These are phyloP conservation scores for Temnothorax rugatulus DNA, from an alignment of 2,888 invertebrate genomes.

Conservation along the genomic window DNA sequence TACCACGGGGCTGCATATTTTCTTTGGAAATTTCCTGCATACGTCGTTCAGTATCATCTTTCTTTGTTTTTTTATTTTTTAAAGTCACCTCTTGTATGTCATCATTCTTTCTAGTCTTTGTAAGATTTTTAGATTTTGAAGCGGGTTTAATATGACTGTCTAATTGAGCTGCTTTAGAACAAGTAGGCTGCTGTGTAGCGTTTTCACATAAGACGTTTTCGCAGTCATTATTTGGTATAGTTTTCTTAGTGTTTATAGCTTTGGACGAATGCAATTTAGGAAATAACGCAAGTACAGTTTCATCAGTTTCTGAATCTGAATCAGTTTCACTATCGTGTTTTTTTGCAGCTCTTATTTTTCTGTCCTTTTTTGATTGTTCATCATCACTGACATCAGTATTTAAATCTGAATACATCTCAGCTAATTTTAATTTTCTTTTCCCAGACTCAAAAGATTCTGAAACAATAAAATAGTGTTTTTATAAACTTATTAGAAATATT, in stretches of 20 bases:
- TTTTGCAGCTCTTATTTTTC: background rate
- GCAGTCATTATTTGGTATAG: too few species aligned
- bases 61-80: too few species aligned
- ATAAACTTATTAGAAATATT: background rate
- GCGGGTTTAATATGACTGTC: too few species aligned
- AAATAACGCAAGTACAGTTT: background rate
- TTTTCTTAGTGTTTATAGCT: background rate
- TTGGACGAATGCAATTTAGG: background rate
- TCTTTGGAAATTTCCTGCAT: too few species aligned
- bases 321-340: background rate
- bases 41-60: too few species aligned
- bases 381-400: conserved; percentile 11
- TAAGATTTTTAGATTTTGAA: too few species aligned
- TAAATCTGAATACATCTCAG: background rate
- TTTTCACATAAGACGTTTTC: too few species aligned
- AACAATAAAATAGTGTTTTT: background rate
- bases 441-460: background rate
- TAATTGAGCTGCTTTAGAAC: too few species aligned
- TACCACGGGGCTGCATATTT: too few species aligned
- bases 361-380: background rate
- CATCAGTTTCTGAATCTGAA: background rate
- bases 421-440: conserved; percentile 15
- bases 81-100: too few species aligned
- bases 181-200: too few species aligned
- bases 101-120: too few species aligned